These are phyloP conservation scores for Myotis davidii DNA, from an alignment of 2,113 vertebrate genomes.

Conservation along the genomic window DNA sequence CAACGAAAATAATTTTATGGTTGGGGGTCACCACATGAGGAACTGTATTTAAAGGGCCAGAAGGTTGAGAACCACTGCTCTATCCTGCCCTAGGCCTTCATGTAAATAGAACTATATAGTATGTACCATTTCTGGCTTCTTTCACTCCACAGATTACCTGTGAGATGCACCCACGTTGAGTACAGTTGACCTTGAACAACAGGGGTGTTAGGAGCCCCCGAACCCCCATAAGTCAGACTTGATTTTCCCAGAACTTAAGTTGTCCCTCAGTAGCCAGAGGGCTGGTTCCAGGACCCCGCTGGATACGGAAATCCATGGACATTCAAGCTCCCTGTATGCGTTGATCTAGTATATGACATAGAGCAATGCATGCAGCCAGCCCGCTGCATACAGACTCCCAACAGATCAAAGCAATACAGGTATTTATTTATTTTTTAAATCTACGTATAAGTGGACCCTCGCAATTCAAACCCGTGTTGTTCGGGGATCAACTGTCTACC, in stretches of 20 bases:
- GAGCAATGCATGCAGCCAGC: neutral
- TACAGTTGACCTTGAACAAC: neutral
- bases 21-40: too few species aligned
- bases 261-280: neutral
- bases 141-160: neutral
- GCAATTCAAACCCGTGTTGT: neutral
- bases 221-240: neutral
- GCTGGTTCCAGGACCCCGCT: neutral
- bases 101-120: neutral
- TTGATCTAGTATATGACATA: neutral
- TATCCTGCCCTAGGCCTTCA: neutral
- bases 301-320: neutral
- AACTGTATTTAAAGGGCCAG: too few species aligned
- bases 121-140: neutral
- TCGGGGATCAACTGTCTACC: neutral
- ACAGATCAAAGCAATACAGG: too few species aligned
- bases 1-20: too few species aligned
- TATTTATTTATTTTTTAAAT: neutral
- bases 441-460: neutral
- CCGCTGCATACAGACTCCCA: neutral
- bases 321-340: neutral
- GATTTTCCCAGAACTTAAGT: neutral
- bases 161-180: neutral
- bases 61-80: too few species aligned
- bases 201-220: neutral